Conservation (phyloP, 2,113 vertebrate genomes). For the Nesospiza acunhae region DNA sequence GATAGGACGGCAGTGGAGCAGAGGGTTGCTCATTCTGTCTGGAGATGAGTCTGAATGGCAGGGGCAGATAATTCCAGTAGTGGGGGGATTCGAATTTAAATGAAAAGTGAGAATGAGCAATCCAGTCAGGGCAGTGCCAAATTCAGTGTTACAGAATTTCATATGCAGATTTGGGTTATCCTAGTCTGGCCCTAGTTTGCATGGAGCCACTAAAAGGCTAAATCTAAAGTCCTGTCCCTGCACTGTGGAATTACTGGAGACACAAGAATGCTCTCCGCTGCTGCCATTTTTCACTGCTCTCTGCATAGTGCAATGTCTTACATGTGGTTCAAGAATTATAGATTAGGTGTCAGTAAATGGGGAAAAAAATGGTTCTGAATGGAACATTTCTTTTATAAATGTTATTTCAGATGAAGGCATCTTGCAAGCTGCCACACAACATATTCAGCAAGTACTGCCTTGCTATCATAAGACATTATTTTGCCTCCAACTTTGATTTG, state of each 20-base stretch:
- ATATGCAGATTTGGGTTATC: background rate
- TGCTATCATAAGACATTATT: background rate
- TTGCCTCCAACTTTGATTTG: conserved; percentile 42
- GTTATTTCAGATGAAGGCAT: conserved; percentile 3
- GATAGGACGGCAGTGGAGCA: background rate
- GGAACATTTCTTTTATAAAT: conserved; percentile 56
- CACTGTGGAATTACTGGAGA: background rate
- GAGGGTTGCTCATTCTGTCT: background rate
- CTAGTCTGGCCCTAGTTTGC: background rate
- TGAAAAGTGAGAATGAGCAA: background rate
- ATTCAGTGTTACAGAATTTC: background rate
- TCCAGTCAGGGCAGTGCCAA: background rate
- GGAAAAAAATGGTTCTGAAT: conserved; percentile 12
- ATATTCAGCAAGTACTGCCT: conserved; percentile 15
- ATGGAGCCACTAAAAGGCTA: background rate
- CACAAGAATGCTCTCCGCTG: background rate
- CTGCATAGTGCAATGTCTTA: background rate
- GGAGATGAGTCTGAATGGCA: background rate
- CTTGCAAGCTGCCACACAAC: conserved; percentile 1
- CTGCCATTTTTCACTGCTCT: background rate
- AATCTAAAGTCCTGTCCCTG: background rate
- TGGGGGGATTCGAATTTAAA: background rate
- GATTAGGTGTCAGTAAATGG: background rate
- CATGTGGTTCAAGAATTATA: background rate
- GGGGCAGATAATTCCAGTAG: background rate